Conservation (phyloP, 2,888 invertebrate species). For the Romanomermis culicivorax region DNA sequence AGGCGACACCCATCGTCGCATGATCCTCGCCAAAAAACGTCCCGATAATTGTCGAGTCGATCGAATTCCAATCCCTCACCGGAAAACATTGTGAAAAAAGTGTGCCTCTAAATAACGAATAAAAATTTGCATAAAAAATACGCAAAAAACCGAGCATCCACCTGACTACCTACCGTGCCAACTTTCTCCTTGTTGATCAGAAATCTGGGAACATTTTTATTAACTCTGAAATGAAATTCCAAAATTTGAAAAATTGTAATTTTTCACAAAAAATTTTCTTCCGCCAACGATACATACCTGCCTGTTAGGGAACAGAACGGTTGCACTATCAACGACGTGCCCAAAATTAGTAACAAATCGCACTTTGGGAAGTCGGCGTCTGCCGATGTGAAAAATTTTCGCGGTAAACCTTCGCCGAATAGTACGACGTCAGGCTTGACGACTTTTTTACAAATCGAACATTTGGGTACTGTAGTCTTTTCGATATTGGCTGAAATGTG, state of each 20-base stretch:
- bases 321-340: constrained; percentile 76
- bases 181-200: constrained; percentile 66
- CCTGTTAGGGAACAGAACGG: constrained; percentile 75
- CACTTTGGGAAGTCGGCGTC: constrained; percentile 54
- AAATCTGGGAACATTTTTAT: constrained; percentile 51
- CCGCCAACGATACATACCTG: no score
- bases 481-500: no score
- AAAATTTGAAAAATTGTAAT: no score
- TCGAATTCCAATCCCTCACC: no score
- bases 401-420: constrained; percentile 73
- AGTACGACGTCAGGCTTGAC: constrained; percentile 90
- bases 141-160: no score
- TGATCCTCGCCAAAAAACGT: no score
- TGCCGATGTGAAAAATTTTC: constrained; percentile 40
- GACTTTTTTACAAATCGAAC: constrained; percentile 48
- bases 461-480: constrained; percentile 43
- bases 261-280: no score
- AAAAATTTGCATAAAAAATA: no score
- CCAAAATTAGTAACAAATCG: constrained; percentile 78
- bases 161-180: constrained; percentile 29
- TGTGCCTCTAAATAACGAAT: no score
- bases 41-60: no score
- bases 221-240: constrained; percentile 37
- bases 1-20: no score
- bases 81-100: no score